Conservation (phyloP, 1,140 invertebrate genomes). For the Geopemphigus sp. region DNA sequence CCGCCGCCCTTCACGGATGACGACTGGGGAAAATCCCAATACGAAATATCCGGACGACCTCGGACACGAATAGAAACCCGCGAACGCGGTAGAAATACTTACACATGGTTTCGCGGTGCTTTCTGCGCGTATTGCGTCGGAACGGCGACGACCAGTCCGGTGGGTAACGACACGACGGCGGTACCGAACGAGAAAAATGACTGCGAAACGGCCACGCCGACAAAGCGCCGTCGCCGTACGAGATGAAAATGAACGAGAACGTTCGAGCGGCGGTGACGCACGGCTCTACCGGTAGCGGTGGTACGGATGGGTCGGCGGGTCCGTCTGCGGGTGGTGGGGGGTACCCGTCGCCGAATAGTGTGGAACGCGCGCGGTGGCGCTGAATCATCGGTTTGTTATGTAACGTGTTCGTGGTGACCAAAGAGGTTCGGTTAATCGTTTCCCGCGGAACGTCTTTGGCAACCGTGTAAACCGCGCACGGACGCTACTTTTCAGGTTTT, state of each 20-base stretch:
- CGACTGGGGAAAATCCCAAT: no score
- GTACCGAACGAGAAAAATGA: not conserved
- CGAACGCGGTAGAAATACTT: no score
- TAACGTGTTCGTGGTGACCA: not conserved
- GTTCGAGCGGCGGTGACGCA: conserved; percentile 2
- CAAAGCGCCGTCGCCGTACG: not conserved
- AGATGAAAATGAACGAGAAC: conserved; percentile 19
- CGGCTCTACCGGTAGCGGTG: not conserved
- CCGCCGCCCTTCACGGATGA: no score
- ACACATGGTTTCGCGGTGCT: no score
- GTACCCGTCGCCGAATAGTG: not conserved
- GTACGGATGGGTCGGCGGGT: not conserved
- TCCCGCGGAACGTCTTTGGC: not conserved
- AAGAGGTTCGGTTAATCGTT: conserved; percentile 7
- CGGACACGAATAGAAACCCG: no score
- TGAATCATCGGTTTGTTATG: conserved; percentile 1
- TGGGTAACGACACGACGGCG: no score
- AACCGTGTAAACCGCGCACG: not conserved
- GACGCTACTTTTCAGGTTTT: not conserved
- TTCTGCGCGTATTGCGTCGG: no score
- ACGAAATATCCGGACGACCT: no score
- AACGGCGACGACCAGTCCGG: no score
- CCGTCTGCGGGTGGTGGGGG: not conserved
- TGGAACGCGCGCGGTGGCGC: not conserved
- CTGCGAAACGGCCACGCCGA: not conserved